Conservation (phyloP, 2,113 vertebrate species). For the Hystrix cristata region DNA sequence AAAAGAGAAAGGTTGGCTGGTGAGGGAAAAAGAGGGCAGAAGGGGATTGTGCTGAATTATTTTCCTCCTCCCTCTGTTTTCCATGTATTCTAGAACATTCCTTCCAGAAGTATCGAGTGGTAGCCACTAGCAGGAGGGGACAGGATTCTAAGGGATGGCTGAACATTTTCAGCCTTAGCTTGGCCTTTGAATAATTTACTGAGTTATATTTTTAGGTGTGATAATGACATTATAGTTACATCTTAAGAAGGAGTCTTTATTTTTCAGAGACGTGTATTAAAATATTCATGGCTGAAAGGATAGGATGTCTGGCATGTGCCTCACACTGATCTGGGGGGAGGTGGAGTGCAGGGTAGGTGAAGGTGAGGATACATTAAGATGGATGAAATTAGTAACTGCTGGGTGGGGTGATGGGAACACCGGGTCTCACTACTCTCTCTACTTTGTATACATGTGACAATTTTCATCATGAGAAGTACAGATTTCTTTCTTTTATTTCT, state of each 20-base stretch:
- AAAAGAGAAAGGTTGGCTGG: neutral
- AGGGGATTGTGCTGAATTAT: too few relatives aligned
- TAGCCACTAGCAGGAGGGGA: neutral
- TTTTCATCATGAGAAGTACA: neutral
- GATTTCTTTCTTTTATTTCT: neutral
- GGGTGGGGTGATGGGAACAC: accelerated
- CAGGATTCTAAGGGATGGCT: neutral
- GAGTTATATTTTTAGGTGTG: neutral
- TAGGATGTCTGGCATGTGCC: neutral
- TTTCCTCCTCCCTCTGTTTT: neutral
- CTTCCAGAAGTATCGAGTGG: neutral
- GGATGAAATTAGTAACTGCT: accelerated
- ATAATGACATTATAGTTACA: neutral
- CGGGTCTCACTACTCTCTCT: neutral
- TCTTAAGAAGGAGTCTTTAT: neutral
- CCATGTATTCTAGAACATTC: neutral
- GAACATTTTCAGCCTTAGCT: neutral
- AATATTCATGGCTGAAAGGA: neutral
- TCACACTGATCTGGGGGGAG: neutral
- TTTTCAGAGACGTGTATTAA: neutral
- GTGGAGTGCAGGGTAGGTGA: accelerated
- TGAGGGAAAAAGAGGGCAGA: neutral
- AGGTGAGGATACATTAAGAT: accelerated
- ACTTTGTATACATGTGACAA: neutral
- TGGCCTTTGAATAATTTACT: neutral